These are phyloP conservation scores for Sclerodermus sp. DNA, from an alignment of 2,888 invertebrate genomes.

Conservation along the genomic window DNA sequence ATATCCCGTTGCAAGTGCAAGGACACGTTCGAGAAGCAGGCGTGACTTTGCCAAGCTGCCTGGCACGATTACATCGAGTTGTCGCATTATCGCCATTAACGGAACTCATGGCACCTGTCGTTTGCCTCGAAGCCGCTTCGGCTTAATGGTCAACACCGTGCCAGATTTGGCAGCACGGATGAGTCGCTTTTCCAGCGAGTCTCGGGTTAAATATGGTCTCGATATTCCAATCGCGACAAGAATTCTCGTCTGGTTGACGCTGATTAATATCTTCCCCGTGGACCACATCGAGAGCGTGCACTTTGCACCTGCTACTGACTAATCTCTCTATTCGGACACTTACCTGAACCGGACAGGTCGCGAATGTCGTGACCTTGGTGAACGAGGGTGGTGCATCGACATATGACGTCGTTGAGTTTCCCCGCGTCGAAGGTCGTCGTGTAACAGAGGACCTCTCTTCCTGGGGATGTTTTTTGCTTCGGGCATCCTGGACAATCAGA, in stretches of 20 bases:
- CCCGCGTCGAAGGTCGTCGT: constrained; percentile 38
- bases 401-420: constrained; percentile 40
- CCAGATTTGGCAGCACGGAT: too few species aligned
- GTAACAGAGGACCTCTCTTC: constrained; percentile 51
- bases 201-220: too few species aligned
- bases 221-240: too few species aligned
- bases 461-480: constrained; percentile 41
- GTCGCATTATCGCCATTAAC: background rate
- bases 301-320: too few species aligned
- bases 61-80: background rate
- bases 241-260: too few species aligned
- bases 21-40: constrained; percentile 18
- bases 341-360: constrained; percentile 47
- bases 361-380: constrained; percentile 49
- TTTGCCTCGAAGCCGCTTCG: too few species aligned
- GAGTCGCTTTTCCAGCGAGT: too few species aligned
- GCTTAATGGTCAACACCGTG: too few species aligned
- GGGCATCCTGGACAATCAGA: constrained; percentile 48
- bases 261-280: background rate
- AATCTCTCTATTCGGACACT: too few species aligned
- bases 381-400: constrained; percentile 51
- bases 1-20: constrained; percentile 41
- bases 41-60: background rate
- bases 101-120: background rate
- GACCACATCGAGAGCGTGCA: background rate